These are phyloP conservation scores for Chaetodon trifasciatus DNA, from an alignment of 2,797 vertebrate species.

Conservation along the genomic window DNA sequence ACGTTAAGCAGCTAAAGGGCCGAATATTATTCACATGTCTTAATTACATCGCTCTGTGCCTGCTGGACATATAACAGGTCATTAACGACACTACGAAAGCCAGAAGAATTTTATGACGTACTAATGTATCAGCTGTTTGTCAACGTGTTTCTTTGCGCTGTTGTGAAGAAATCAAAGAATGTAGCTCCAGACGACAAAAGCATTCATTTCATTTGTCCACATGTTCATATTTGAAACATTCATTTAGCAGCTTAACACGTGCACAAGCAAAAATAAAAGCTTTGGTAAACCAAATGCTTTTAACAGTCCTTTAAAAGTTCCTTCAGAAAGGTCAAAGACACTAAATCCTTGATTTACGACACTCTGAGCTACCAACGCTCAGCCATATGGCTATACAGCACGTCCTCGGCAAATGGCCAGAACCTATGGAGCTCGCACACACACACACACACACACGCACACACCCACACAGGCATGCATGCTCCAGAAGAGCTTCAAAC, in stretches of 20 bases:
- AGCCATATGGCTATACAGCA: constrained; percentile 20
- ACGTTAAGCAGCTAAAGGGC: neutral
- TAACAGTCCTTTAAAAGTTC: neutral
- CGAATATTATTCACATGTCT: neutral
- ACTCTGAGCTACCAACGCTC: neutral
- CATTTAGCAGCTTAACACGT: neutral
- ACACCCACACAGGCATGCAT: neutral
- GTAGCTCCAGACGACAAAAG: neutral
- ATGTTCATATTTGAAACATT: neutral
- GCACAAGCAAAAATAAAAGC: neutral
- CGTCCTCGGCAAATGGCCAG: neutral
- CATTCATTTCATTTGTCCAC: neutral
- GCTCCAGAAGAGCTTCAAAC: too few species aligned
- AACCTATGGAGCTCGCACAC: constrained; percentile 1
- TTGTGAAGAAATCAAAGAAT: neutral
- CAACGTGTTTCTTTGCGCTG: neutral
- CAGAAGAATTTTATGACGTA: neutral
- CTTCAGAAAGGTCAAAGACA: constrained; percentile 12
- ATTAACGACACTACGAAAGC: neutral
- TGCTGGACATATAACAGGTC: neutral
- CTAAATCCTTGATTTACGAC: neutral
- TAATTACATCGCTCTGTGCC: neutral
- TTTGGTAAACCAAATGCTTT: neutral
- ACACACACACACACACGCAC: neutral
- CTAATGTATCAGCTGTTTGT: neutral